phyloP scores from a whole-genome alignment of 1,140 invertebrate genomes.

The Trachymyrmex cornetzi region DNA sequence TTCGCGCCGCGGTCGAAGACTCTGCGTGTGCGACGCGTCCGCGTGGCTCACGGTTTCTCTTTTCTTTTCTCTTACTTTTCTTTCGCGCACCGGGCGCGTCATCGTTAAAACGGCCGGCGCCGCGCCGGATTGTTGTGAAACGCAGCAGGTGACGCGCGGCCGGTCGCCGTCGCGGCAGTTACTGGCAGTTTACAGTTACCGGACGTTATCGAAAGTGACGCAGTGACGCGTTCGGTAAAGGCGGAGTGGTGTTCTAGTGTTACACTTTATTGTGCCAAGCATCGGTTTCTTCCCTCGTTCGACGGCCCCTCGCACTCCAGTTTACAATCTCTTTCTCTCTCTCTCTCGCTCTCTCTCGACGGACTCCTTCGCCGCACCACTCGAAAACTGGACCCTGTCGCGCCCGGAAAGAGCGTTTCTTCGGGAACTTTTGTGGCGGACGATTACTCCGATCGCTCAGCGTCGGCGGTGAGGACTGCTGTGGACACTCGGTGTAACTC shows the following conservation, averaged over 20 bases:
- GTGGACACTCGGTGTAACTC: constrained; percentile 2
- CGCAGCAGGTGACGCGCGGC: background rate
- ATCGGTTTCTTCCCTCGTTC: background rate
- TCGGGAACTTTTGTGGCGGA: background rate
- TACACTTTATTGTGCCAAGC: constrained; percentile 51
- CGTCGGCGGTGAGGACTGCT: background rate
- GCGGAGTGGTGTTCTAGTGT: constrained; percentile 54
- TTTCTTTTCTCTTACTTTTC: constrained; percentile 59
- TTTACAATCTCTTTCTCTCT: too few species aligned
- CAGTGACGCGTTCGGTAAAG: constrained; percentile 5
- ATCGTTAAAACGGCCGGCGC: background rate
- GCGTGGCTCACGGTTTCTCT: constrained; percentile 56
- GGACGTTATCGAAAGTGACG: constrained; percentile 25
- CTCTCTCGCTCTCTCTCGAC: background rate
- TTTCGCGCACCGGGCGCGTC: constrained; percentile 50
- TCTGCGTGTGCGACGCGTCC: constrained; percentile 43
- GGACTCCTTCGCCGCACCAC: background rate
- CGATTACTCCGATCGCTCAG: background rate
- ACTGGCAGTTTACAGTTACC: background rate
- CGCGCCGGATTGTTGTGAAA: constrained; percentile 15
- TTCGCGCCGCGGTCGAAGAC: constrained; percentile 55
- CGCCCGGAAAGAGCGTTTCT: background rate
- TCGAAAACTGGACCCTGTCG: background rate
- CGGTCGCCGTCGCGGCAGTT: background rate
- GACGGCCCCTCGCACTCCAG: too few species aligned